Percentiles rank a stretch among this genome's conserved stretches.
Conservation (phyloP, 2,113 vertebrate species). For the Melierax canorus region DNA sequence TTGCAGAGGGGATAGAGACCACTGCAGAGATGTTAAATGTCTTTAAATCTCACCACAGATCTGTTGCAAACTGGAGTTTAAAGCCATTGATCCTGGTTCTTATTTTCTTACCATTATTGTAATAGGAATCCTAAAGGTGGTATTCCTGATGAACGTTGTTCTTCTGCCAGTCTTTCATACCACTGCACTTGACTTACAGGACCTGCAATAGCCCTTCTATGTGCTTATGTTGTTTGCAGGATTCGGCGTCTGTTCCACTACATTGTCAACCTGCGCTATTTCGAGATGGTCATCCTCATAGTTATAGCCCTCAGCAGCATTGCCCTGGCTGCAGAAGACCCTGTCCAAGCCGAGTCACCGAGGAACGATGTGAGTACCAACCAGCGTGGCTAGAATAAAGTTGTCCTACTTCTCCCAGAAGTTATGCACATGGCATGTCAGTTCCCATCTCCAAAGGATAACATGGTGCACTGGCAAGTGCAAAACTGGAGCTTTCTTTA, state of each 20-base stretch:
- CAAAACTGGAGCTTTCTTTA: background rate
- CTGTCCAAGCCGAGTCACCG: constrained; percentile 86
- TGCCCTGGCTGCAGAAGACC: constrained; percentile 93
- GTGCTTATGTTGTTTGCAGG: constrained; percentile 52
- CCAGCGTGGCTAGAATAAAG: fast-evolving
- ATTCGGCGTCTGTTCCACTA: constrained; percentile 92
- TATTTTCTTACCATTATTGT: background rate
- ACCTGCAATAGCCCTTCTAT: background rate
- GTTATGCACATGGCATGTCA: fast-evolving
- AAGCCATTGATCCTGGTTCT: background rate
- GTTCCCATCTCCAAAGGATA: fast-evolving
- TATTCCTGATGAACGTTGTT: background rate
- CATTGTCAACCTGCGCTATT: constrained; percentile 91
- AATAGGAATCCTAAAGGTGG: background rate
- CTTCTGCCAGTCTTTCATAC: background rate
- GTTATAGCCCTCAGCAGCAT: constrained; percentile 97
- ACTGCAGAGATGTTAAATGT: background rate
- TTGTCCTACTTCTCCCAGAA: background rate
- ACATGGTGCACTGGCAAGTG: fast-evolving
- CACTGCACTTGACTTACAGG: fast-evolving
- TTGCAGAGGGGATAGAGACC: background rate
- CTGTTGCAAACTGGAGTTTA: background rate
- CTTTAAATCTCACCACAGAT: background rate
- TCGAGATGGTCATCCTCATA: constrained; percentile 95
- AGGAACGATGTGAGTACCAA: constrained; percentile 85